These are phyloP conservation scores for Mustela nigripes DNA, from an alignment of 2,113 vertebrate species.

Conservation along the genomic window DNA sequence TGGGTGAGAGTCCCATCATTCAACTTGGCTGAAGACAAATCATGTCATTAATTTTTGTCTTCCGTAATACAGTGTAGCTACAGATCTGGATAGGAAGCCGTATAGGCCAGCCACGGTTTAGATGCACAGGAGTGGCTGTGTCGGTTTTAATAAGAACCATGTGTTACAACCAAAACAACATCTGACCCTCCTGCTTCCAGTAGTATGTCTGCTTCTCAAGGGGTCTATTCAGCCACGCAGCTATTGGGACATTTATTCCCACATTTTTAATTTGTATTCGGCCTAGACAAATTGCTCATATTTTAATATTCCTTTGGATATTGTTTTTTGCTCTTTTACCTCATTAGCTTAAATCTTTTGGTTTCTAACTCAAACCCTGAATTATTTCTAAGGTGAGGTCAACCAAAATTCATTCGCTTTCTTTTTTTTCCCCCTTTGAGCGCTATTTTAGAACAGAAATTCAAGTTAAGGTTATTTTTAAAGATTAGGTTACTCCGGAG, in stretches of 20 bases:
- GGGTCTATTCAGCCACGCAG: constrained; percentile 70
- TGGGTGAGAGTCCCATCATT: not conserved
- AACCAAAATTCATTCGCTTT: constrained; percentile 42
- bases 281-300: constrained; percentile 64
- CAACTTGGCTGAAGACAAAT: constrained; percentile 7
- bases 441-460: constrained; percentile 51
- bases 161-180: constrained; percentile 72
- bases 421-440: not conserved
- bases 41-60: not conserved
- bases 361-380: constrained; percentile 35
- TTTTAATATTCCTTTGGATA: constrained; percentile 63
- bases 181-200: constrained; percentile 76
- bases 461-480: constrained; percentile 62
- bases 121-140: constrained; percentile 30
- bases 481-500: constrained; percentile 56
- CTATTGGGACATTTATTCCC: constrained; percentile 79
- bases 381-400: constrained; percentile 57
- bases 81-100: not conserved
- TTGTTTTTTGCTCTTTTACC: constrained; percentile 48
- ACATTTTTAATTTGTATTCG: constrained; percentile 72
- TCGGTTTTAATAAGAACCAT: constrained; percentile 63
- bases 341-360: constrained; percentile 46
- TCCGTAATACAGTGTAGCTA: not conserved
- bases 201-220: constrained; percentile 78
- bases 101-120: not conserved